Conservation (phyloP, 2,113 vertebrate species). For the Rhinichthys klamathensis region DNA sequence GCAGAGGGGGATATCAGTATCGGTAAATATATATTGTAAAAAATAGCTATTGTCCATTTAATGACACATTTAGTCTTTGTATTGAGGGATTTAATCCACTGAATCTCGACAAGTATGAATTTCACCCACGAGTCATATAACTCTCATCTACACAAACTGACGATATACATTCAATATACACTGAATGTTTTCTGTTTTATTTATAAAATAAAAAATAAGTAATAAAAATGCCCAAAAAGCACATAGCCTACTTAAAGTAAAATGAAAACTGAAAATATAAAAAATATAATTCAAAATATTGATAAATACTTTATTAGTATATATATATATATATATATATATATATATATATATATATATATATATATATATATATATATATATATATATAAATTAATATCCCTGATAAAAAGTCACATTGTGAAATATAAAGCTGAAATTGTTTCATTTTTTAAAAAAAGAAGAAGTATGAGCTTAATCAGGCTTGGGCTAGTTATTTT, state of each 20-base stretch:
- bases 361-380: too few species aligned
- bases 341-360: too few species aligned
- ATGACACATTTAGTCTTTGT: not conserved
- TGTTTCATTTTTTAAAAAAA: not conserved
- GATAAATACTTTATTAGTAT: not conserved
- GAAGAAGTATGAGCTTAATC: not conserved
- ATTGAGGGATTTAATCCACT: not conserved
- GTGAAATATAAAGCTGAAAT: not conserved
- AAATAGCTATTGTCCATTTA: too few species aligned
- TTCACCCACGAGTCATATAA: not conserved
- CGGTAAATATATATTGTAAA: too few species aligned
- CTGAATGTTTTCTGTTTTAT: too few species aligned
- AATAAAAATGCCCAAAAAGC: not conserved
- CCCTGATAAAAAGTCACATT: not conserved
- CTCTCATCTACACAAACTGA: not conserved
- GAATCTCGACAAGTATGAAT: not conserved
- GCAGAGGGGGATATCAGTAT: not conserved
- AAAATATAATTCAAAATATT: not conserved
- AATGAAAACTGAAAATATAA: not conserved
- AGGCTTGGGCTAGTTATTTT: not conserved
- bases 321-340: too few species aligned
- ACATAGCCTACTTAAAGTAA: not conserved
- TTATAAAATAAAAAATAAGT: not conserved
- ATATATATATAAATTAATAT: not conserved
- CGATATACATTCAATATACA: not conserved